These are phyloP conservation scores for Oligia fasciuncula DNA, from an alignment of 2,888 invertebrate genomes.

Conservation along the genomic window DNA sequence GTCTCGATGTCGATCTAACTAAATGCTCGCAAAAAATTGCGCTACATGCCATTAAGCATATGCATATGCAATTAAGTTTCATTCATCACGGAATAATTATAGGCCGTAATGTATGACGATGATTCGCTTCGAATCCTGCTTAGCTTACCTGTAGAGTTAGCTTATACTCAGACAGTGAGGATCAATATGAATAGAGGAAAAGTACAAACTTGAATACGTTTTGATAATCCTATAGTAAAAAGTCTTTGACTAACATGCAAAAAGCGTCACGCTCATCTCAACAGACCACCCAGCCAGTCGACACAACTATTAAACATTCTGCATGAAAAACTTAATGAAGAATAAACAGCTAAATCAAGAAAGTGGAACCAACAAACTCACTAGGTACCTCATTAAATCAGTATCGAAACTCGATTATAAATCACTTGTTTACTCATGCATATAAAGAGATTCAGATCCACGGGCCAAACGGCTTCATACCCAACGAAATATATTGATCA, in stretches of 20 bases:
- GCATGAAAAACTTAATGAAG: conserved; percentile 17
- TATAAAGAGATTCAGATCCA: conserved; percentile 48
- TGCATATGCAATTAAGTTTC: not conserved
- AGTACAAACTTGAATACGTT: not conserved
- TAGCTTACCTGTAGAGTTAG: not conserved
- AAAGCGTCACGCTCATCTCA: not conserved
- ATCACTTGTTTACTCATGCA: conserved; percentile 53
- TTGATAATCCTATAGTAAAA: not conserved
- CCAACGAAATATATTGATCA: conserved; percentile 55
- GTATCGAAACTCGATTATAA: conserved; percentile 40
- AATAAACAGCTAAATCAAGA: conserved; percentile 36
- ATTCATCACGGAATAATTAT: too few species aligned
- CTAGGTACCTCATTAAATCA: conserved; percentile 40
- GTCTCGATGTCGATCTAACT: not conserved
- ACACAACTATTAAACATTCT: not conserved
- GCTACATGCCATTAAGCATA: too few species aligned
- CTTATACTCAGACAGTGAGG: not conserved
- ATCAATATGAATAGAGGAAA: not conserved
- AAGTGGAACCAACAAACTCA: conserved; percentile 49
- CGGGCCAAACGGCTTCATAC: conserved; percentile 44
- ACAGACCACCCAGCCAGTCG: not conserved
- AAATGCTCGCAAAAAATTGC: not conserved
- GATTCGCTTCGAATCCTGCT: not conserved
- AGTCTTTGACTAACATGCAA: not conserved
- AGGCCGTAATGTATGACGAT: too few species aligned